A percentile compares a stretch with the other conserved stretches of the same genome.
phyloP scores from a whole-genome alignment of 2,888 invertebrate species.

The Atrina japonica region DNA sequence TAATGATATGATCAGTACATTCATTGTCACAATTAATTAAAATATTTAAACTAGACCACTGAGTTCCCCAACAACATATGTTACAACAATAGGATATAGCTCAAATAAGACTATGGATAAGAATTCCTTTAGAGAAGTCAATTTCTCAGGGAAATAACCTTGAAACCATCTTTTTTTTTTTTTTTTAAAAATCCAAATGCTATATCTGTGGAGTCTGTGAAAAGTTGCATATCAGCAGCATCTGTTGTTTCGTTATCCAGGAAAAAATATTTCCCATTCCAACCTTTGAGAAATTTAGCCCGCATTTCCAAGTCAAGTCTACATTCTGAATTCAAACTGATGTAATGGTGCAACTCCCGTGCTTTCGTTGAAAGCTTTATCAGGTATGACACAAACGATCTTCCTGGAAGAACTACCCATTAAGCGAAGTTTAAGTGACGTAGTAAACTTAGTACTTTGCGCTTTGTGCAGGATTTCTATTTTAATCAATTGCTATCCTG shows the following conservation, averaged over 20 bases:
- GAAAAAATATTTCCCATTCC: slow-evolving; percentile 50
- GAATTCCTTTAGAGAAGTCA: background rate
- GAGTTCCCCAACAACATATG: slow-evolving; percentile 28
- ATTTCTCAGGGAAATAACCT: slow-evolving; percentile 35
- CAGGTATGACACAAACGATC: slow-evolving; percentile 38
- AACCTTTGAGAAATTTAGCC: slow-evolving; percentile 21
- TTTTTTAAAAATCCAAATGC: slow-evolving; percentile 31
- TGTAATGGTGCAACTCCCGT: slow-evolving; percentile 28
- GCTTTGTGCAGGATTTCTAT: slow-evolving; percentile 39
- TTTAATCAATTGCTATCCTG: slow-evolving; percentile 7
- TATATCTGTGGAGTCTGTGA: slow-evolving; percentile 29
- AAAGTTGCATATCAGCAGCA: slow-evolving; percentile 37
- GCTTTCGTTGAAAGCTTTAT: slow-evolving; percentile 25
- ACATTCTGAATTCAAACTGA: slow-evolving; percentile 26
- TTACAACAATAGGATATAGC: too few species aligned
- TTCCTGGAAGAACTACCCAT: slow-evolving; percentile 31
- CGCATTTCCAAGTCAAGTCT: slow-evolving; percentile 38
- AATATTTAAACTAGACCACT: slow-evolving; percentile 25
- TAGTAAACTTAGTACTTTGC: slow-evolving; percentile 33
- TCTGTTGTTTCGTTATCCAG: slow-evolving; percentile 28
- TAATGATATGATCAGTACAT: slow-evolving; percentile 31
- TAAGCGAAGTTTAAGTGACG: slow-evolving; percentile 42
- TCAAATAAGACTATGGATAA: too few species aligned
- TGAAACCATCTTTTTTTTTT: slow-evolving; percentile 44
- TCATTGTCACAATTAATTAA: slow-evolving; percentile 38